Conservation (phyloP, 2,113 vertebrate species). For the Nanorana parkeri region DNA sequence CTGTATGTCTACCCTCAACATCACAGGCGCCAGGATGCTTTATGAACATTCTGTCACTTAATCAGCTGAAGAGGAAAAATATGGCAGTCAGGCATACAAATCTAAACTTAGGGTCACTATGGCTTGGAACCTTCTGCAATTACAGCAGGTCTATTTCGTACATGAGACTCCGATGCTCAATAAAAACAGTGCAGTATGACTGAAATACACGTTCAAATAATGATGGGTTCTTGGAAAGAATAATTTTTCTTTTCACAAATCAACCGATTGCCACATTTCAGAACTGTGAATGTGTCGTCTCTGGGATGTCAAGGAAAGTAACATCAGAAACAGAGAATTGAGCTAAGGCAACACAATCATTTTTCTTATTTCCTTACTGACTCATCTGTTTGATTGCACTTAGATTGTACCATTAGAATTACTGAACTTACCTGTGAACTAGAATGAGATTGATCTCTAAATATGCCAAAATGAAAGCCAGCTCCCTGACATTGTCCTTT, state of each 20-base stretch:
- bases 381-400: not conserved
- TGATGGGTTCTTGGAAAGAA: slow-evolving; percentile 2
- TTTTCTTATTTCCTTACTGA: not conserved
- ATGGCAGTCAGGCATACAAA: not conserved
- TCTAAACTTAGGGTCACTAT: not conserved
- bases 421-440: not conserved
- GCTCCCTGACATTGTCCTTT: too few species aligned
- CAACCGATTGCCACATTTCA: slow-evolving; percentile 1
- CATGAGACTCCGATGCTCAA: not conserved
- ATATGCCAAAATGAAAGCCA: too few species aligned
- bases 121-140: not conserved
- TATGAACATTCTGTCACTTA: slow-evolving; percentile 33
- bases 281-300: not conserved
- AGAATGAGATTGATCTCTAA: not conserved
- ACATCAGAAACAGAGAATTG: not conserved
- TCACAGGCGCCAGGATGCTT: slow-evolving; percentile 28
- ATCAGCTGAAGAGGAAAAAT: slow-evolving; percentile 12
- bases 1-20: not conserved
- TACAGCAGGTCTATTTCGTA: not conserved
- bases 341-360: not conserved
- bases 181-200: not conserved
- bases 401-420: not conserved
- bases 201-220: not conserved
- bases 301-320: not conserved
- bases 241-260: slow-evolving; percentile 1